Conservation (phyloP, 2,113 vertebrate genomes). For the Elgaria multicarinata region DNA sequence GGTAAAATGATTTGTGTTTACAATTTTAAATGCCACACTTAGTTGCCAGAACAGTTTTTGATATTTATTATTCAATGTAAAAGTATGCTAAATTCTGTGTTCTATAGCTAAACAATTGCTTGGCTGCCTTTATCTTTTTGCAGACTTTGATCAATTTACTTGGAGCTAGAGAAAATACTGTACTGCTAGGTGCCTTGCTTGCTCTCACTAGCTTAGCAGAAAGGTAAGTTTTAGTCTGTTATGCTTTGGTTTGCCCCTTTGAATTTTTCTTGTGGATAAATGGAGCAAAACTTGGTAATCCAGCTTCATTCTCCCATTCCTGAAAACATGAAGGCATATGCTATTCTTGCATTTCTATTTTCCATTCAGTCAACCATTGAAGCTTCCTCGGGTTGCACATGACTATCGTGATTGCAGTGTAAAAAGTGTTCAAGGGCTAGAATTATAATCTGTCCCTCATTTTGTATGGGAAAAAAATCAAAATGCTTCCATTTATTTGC, state of each 20-base stretch:
- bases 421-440: not conserved
- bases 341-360: not conserved
- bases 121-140: constrained; percentile 53
- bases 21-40: not conserved
- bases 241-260: not conserved
- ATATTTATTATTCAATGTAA: not conserved
- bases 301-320: not conserved
- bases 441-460: too few species aligned
- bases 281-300: not conserved
- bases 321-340: not conserved
- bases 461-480: too few species aligned
- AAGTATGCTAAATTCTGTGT: not conserved
- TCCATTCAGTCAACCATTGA: not conserved
- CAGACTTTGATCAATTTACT: constrained; percentile 88
- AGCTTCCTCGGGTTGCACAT: not conserved
- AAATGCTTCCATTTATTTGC: too few species aligned
- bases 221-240: constrained; percentile 74
- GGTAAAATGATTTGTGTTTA: not conserved
- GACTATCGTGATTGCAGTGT: not conserved
- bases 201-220: constrained; percentile 86
- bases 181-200: constrained; percentile 86
- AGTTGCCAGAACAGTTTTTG: not conserved
- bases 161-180: constrained; percentile 81
- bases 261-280: constrained; percentile 5
- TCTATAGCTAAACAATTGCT: constrained; percentile 1